phyloP scores from a whole-genome alignment of 1,140 invertebrate species.

The Aphidius gifuensis region DNA sequence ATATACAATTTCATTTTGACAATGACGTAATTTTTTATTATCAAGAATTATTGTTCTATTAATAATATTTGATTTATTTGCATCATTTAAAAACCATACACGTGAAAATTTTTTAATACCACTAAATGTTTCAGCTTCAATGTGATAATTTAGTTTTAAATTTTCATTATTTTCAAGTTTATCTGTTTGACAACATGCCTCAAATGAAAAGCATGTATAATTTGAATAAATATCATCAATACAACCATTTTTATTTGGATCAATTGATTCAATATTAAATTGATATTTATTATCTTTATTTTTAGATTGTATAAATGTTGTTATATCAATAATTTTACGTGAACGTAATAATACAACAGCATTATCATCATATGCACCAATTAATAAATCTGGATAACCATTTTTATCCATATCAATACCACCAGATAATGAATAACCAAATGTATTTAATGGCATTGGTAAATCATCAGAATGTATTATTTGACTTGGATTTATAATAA shows the following conservation, averaged over 20 bases:
- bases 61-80: constrained; percentile 57
- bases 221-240: constrained; percentile 61
- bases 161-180: constrained; percentile 60
- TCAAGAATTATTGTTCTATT: constrained; percentile 59
- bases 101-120: constrained; percentile 77
- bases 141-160: constrained; percentile 67
- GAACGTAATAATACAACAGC: constrained; percentile 71
- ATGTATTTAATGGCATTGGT: constrained; percentile 63
- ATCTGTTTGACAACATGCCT: constrained; percentile 80
- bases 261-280: constrained; percentile 72
- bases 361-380: constrained; percentile 84
- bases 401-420: constrained; percentile 88
- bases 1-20: constrained; percentile 73
- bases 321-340: constrained; percentile 82
- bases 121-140: constrained; percentile 81
- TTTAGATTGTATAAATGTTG: constrained; percentile 53
- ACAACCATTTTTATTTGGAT: constrained; percentile 75
- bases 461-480: constrained; percentile 60
- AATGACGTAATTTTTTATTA: constrained; percentile 59
- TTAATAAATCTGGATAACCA: constrained; percentile 83
- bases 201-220: constrained; percentile 83
- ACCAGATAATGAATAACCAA: constrained; percentile 87
- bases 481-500: constrained; percentile 74
- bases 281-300: constrained; percentile 40
- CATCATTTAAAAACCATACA: constrained; percentile 67